Percentiles rank a stretch among this genome's conserved stretches.
These are phyloP conservation scores for Scaptodrosophila latifasciaeformis DNA, from an alignment of 2,888 invertebrate genomes.

Conservation along the genomic window DNA sequence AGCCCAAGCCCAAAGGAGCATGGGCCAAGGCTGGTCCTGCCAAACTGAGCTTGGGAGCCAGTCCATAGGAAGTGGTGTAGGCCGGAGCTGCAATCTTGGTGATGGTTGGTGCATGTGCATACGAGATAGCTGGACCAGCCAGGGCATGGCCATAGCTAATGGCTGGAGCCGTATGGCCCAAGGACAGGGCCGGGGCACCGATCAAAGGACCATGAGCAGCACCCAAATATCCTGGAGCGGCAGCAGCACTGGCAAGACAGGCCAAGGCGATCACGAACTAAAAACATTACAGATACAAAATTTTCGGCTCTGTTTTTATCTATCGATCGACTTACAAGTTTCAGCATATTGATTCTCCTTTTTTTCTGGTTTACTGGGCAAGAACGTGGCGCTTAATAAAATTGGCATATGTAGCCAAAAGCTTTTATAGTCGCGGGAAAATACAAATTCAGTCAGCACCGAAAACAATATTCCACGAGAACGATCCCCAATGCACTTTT, in stretches of 20 bases:
- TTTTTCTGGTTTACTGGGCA: slow-evolving; percentile 30
- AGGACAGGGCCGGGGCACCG: slow-evolving; percentile 26
- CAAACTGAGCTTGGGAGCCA: slow-evolving; percentile 38
- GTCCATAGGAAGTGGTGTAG: slow-evolving; percentile 26
- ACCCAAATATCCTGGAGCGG: slow-evolving; percentile 71
- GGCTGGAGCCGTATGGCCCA: slow-evolving; percentile 36
- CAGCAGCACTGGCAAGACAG: slow-evolving; percentile 66
- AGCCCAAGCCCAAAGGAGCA: slow-evolving; percentile 22
- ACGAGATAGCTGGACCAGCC: slow-evolving; percentile 30
- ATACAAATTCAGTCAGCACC: slow-evolving; percentile 14
- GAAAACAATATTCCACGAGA: slow-evolving; percentile 31
- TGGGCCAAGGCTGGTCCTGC: slow-evolving; percentile 54
- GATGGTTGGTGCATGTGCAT: slow-evolving; percentile 49
- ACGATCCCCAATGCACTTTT: slow-evolving; percentile 49
- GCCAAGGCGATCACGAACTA: slow-evolving; percentile 62
- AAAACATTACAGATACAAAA: not conserved
- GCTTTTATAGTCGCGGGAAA: slow-evolving; percentile 63
- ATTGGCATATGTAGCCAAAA: slow-evolving; percentile 32
- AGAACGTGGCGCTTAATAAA: slow-evolving; percentile 64
- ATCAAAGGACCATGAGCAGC: slow-evolving; percentile 30
- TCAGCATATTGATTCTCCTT: slow-evolving; percentile 56
- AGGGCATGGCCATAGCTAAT: slow-evolving; percentile 26
- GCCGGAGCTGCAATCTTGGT: slow-evolving; percentile 9
- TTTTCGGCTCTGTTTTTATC: not conserved
- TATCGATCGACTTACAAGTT: slow-evolving; percentile 59